A percentile compares a stretch with the other conserved stretches of the same genome.
Conservation (phyloP, 1,140 invertebrate species). For the Brachionus paranguensis region DNA sequence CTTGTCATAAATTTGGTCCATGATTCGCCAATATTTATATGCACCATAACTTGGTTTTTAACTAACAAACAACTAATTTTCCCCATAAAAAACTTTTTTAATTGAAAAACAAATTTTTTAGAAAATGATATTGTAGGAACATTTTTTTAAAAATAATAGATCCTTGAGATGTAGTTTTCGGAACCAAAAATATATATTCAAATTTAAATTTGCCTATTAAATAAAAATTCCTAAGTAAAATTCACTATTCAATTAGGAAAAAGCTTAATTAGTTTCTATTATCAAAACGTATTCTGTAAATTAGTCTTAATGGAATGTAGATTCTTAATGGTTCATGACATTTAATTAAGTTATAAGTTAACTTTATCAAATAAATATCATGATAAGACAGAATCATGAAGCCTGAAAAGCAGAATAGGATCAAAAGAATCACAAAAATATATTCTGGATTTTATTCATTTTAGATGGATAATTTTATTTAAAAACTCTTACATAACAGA, state of each 20-base stretch:
- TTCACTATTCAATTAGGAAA: not conserved
- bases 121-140: not conserved
- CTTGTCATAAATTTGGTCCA: not conserved
- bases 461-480: too few species aligned
- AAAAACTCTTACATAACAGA: too few species aligned
- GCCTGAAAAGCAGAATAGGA: too few species aligned
- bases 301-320: not conserved
- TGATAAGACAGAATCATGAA: not conserved
- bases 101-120: not conserved
- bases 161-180: not conserved
- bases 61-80: not conserved
- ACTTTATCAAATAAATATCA: not conserved
- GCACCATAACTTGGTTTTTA: not conserved
- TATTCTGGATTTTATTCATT: too few species aligned
- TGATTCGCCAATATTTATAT: not conserved
- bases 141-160: not conserved
- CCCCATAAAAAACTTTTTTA: not conserved
- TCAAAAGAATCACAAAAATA: too few species aligned
- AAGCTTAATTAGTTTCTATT: not conserved
- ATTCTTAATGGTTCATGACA: not conserved
- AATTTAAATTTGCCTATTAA: not conserved
- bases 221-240: not conserved
- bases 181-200: not conserved
- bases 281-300: not conserved
- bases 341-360: not conserved